phyloP scores from a whole-genome alignment of 2,113 vertebrate genomes.

The Opisthocomus hoazin region DNA sequence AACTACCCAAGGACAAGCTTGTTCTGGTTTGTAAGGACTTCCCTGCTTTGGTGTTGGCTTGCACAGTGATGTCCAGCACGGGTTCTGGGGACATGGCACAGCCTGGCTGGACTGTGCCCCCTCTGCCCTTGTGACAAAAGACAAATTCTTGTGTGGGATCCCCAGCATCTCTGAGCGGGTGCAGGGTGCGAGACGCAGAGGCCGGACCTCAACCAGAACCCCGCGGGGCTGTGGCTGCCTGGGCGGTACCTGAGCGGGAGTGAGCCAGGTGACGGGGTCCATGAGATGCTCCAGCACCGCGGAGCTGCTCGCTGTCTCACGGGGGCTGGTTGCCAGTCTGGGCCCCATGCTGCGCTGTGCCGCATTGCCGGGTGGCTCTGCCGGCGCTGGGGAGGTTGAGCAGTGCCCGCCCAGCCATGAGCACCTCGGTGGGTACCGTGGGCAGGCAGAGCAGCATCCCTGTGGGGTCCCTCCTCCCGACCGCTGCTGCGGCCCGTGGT shows the following conservation, averaged over 20 bases:
- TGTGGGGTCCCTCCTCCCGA: neutral
- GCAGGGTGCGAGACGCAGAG: neutral
- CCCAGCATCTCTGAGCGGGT: neutral
- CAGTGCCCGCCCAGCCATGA: neutral
- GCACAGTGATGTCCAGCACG: fast-evolving
- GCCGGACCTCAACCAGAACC: neutral
- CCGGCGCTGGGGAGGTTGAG: fast-evolving
- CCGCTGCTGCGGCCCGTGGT: neutral
- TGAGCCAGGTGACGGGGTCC: fast-evolving
- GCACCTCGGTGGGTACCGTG: neutral
- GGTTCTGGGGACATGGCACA: neutral
- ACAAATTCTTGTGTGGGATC: too few species aligned
- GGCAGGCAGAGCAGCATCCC: neutral
- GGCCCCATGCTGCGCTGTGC: fast-evolving
- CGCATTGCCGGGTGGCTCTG: neutral
- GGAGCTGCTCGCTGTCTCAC: fast-evolving
- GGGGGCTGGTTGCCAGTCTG: neutral
- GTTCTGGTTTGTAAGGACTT: neutral
- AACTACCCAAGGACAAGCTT: neutral
- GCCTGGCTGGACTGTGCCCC: neutral
- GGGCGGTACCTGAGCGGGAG: fast-evolving
- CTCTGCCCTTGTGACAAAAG: neutral
- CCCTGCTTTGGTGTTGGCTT: neutral
- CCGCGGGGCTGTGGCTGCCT: fast-evolving
- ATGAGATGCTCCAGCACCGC: fast-evolving